A percentile compares a stretch with the other conserved stretches of the same genome.
phyloP scores from a whole-genome alignment of 2,797 vertebrate genomes.

The Clamator glandarius region DNA sequence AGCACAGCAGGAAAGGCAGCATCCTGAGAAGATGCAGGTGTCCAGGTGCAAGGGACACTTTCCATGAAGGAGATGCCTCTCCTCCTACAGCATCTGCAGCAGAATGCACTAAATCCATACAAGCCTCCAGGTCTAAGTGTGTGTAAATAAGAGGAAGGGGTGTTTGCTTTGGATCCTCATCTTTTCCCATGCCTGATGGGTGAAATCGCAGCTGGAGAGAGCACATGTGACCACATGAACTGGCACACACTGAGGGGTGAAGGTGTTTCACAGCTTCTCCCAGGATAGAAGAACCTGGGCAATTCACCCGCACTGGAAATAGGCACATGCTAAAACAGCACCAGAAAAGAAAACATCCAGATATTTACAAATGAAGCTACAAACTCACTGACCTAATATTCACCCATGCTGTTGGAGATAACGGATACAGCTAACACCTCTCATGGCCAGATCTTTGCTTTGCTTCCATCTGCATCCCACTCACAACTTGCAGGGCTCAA shows the following conservation, averaged over 20 bases:
- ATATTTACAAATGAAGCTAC: background rate
- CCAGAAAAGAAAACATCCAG: background rate
- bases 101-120: background rate
- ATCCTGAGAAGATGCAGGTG: rapidly evolving
- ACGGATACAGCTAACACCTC: background rate
- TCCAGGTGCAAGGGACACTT: rapidly evolving
- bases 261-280: background rate
- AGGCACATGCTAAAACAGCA: background rate
- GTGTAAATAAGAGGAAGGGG: background rate
- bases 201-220: background rate
- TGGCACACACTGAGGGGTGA: rapidly evolving
- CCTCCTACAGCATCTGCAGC: rapidly evolving
- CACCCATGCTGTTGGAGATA: background rate
- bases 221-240: rapidly evolving
- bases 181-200: background rate
- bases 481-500: rapidly evolving
- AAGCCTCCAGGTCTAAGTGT: rapidly evolving
- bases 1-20: rapidly evolving
- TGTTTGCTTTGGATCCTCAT: background rate
- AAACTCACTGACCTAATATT: rapidly evolving
- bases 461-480: background rate
- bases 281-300: background rate
- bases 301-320: background rate
- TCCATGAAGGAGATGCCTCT: background rate
- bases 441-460: background rate